These are phyloP conservation scores for Myotis findleyi DNA, from an alignment of 2,797 vertebrate species.

Conservation along the genomic window DNA sequence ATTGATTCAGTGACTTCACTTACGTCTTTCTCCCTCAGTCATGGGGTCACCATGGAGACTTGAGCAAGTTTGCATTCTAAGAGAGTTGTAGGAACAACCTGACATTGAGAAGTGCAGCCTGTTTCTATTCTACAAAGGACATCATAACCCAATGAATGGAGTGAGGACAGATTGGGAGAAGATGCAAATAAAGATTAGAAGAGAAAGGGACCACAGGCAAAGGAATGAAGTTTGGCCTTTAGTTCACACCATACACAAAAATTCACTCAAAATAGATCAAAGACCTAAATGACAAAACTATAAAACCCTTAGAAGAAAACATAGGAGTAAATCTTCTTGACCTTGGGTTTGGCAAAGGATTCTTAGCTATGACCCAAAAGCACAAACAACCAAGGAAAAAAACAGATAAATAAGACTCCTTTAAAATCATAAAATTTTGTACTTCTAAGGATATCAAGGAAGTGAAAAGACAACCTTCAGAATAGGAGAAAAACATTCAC, in stretches of 20 bases:
- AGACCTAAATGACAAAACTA: neutral
- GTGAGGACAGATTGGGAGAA: neutral
- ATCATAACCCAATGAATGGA: neutral
- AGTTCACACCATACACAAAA: neutral
- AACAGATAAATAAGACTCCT: neutral
- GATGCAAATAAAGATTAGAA: neutral
- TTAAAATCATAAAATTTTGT: neutral
- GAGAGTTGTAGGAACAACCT: neutral
- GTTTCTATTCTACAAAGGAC: neutral
- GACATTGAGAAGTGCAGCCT: neutral
- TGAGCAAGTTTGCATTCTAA: neutral
- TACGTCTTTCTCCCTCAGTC: neutral
- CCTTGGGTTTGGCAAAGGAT: neutral
- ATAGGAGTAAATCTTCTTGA: neutral
- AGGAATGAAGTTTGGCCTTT: neutral
- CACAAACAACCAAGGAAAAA: neutral
- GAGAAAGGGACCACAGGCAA: neutral
- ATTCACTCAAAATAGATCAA: neutral
- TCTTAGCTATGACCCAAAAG: neutral
- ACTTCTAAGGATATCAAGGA: neutral
- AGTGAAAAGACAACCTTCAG: neutral
- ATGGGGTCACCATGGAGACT: neutral
- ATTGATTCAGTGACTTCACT: neutral
- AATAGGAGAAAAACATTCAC: neutral
- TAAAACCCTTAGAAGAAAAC: conserved; percentile 2